Evolutionary conservation across 2,113 vertebrate species (phyloP).

Genomic region (Otus sunia): DNA sequence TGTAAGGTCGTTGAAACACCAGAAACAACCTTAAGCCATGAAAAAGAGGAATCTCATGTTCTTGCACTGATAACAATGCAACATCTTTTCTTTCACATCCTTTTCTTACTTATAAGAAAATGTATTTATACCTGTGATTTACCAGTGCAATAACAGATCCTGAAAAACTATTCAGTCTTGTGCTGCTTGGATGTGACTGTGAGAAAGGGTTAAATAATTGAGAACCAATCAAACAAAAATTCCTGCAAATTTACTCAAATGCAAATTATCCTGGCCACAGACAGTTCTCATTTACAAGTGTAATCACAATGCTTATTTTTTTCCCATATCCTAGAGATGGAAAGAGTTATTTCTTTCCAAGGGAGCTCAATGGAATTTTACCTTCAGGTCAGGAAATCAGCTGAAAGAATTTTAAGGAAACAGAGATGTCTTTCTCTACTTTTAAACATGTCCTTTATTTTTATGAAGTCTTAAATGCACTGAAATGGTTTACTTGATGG

Average conservation of each 20-base stretch:
- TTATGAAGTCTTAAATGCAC: neutral
- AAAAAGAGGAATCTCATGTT: neutral
- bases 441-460: neutral
- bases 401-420: neutral
- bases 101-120: neutral
- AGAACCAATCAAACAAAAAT: neutral
- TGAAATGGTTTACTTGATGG: neutral
- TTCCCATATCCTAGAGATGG: neutral
- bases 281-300: neutral
- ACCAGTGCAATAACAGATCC: neutral
- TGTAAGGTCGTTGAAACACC: neutral
- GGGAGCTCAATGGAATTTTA: neutral
- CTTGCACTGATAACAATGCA: neutral
- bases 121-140: neutral
- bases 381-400: neutral
- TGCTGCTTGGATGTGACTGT: neutral
- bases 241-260: neutral
- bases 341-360: neutral
- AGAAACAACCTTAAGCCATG: neutral
- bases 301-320: neutral
- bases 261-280: neutral
- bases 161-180: neutral
- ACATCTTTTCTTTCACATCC: neutral
- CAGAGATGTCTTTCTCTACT: neutral
- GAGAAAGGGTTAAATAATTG: neutral